phyloP scores from a whole-genome alignment of 2,888 invertebrate species.

The Timema podura region DNA sequence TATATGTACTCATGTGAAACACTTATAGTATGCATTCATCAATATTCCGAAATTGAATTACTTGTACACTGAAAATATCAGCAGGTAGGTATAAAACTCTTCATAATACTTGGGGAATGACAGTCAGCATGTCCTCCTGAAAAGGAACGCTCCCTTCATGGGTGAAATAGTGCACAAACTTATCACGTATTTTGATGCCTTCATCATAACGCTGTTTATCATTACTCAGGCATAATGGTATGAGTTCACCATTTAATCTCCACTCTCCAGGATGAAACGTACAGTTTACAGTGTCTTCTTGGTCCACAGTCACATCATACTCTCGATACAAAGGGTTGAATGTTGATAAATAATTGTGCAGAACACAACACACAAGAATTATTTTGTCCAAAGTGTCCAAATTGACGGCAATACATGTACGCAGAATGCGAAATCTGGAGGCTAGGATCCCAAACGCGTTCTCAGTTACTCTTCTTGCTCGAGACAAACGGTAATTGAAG shows the following conservation, averaged over 20 bases:
- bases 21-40: no score
- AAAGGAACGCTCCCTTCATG: slow-evolving; percentile 7
- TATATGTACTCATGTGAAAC: no score
- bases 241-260: not conserved
- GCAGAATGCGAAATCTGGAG: not conserved
- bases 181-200: not conserved
- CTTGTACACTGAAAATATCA: no score
- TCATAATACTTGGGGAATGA: not conserved
- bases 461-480: slow-evolving; percentile 3
- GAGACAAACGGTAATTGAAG: not conserved
- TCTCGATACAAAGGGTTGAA: not conserved
- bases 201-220: not conserved
- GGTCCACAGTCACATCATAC: not conserved
- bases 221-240: not conserved
- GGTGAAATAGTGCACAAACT: slow-evolving; percentile 4
- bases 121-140: slow-evolving; percentile 5
- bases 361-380: slow-evolving; percentile 2
- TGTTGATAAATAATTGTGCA: slow-evolving; percentile 5
- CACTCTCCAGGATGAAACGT: not conserved
- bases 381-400: not conserved
- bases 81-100: not conserved
- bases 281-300: slow-evolving; percentile 11
- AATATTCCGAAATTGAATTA: no score
- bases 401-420: not conserved
- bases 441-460: slow-evolving; percentile 9